Conservation (phyloP, 2,113 vertebrate genomes). For the Rhinogobius similis region DNA sequence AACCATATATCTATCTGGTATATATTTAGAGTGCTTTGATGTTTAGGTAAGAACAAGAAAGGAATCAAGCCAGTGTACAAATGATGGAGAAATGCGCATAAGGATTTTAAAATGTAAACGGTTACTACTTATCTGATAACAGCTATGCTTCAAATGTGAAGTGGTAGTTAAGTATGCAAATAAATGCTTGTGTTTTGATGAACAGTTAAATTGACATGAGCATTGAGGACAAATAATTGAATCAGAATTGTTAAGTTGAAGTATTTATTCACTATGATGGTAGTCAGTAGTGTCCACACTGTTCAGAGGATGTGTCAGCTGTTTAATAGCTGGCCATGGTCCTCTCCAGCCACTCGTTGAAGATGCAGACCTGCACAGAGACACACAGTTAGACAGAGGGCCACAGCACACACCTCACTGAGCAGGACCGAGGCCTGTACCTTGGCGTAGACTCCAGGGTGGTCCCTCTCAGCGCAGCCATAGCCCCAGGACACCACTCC, state of each 20-base stretch:
- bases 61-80: too few species aligned
- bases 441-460: constrained; percentile 83
- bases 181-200: neutral
- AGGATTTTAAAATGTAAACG: too few species aligned
- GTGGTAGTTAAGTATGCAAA: too few species aligned
- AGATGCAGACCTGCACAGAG: constrained; percentile 63
- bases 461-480: constrained; percentile 72
- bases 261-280: neutral
- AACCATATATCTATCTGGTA: constrained; percentile 46
- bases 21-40: too few species aligned
- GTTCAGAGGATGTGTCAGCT: neutral
- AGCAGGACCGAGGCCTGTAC: constrained; percentile 40
- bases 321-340: constrained; percentile 67
- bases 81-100: too few species aligned
- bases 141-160: neutral
- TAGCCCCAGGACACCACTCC: constrained; percentile 83
- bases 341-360: constrained; percentile 58
- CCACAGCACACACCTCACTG: neutral
- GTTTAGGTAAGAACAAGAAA: too few species aligned
- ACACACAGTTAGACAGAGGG: neutral
- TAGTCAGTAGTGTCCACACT: neutral
- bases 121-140: too few species aligned
- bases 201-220: neutral
- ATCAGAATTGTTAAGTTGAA: neutral
- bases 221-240: neutral